A percentile compares a stretch with the other conserved stretches of the same genome.
Evolutionary conservation across 2,797 vertebrate genomes (phyloP).

Genomic region (Gadopsis bispinosus): DNA sequence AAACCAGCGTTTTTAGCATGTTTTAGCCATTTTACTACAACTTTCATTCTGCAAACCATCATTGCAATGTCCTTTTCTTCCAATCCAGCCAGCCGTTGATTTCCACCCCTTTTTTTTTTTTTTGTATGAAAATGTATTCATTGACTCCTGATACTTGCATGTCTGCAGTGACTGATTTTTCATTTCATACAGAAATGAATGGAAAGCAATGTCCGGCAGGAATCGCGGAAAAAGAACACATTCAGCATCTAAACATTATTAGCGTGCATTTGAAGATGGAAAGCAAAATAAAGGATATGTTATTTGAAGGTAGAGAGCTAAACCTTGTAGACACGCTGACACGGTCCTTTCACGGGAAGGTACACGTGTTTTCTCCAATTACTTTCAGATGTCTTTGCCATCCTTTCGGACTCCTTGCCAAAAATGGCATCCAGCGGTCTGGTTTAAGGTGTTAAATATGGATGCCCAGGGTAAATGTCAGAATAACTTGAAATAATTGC

Average conservation of each 20-base stretch:
- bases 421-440: constrained; percentile 35
- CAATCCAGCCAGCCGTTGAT: neutral
- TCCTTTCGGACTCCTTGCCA: constrained; percentile 9
- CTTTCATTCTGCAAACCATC: neutral
- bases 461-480: constrained; percentile 48
- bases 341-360: neutral
- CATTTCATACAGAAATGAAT: neutral
- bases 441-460: constrained; percentile 54
- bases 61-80: neutral
- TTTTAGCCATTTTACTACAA: neutral
- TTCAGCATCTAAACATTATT: neutral
- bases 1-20: neutral
- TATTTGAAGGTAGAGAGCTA: neutral
- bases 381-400: constrained; percentile 13
- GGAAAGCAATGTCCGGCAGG: neutral
- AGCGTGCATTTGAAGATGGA: neutral
- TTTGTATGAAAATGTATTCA: neutral
- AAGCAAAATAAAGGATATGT: neutral
- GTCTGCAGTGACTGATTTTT: neutral
- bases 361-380: neutral
- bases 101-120: neutral
- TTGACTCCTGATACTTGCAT: neutral
- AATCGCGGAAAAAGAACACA: neutral
- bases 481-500: constrained; percentile 56
- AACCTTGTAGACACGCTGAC: neutral